These are phyloP conservation scores for Lophotriccus pileatus DNA, from an alignment of 2,797 vertebrate genomes.

Conservation along the genomic window DNA sequence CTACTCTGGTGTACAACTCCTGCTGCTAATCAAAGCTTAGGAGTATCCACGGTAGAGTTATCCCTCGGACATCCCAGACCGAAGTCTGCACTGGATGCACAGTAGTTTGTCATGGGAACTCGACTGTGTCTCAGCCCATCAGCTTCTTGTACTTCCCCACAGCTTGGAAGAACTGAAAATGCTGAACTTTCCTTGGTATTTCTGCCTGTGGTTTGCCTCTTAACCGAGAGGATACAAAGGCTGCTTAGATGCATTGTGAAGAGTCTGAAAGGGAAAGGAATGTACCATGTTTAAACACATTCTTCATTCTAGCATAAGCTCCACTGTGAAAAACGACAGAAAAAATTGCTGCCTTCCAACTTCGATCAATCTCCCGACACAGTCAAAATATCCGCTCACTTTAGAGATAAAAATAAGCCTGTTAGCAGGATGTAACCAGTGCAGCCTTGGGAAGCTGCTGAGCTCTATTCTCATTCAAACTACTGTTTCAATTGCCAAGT, in stretches of 20 bases:
- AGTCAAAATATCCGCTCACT: not conserved
- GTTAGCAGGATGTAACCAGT: not conserved
- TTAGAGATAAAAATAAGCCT: constrained; percentile 42
- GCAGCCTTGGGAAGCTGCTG: not conserved
- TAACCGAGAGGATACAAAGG: not conserved
- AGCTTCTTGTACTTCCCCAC: not conserved
- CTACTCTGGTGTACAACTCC: not conserved
- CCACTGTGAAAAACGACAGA: not conserved
- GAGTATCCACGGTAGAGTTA: not conserved
- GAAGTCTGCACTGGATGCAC: not conserved
- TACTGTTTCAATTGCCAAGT: not conserved
- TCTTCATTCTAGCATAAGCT: not conserved
- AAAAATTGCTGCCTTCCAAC: constrained; percentile 19
- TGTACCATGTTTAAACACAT: not conserved
- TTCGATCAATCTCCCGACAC: not conserved
- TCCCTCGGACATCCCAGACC: not conserved
- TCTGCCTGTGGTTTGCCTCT: not conserved
- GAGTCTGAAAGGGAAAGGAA: not conserved
- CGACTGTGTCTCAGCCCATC: not conserved
- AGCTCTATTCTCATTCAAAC: constrained; percentile 31
- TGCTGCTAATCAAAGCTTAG: not conserved
- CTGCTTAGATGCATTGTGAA: not conserved
- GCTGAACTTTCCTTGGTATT: not conserved
- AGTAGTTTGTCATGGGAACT: not conserved
- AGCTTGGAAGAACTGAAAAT: not conserved